phyloP scores from a whole-genome alignment of 2,113 vertebrate genomes.

The Oreocharis arfaki region DNA sequence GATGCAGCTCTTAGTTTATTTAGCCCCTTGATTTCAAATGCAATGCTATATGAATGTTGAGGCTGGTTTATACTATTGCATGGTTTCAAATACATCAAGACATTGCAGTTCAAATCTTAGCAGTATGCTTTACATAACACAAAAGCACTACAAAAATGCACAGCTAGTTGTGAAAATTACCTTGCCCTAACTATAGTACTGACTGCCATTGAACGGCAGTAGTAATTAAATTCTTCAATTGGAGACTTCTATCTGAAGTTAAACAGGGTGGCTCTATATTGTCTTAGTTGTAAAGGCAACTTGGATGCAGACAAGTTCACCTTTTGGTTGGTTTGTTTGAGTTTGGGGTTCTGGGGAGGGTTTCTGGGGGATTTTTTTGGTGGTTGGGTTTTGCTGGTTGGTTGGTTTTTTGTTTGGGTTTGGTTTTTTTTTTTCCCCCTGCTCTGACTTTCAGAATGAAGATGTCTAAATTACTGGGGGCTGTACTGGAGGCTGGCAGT shows the following conservation, averaged over 20 bases:
- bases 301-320: conserved; percentile 15
- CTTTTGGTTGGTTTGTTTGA: background rate
- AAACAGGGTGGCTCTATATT: conserved; percentile 4
- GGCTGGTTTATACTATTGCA: conserved; percentile 83
- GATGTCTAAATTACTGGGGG: conserved; percentile 14
- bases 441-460: conserved; percentile 33
- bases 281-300: conserved; percentile 16
- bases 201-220: conserved; percentile 37
- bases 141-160: conserved; percentile 49
- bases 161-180: conserved; percentile 44
- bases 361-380: background rate
- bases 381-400: background rate
- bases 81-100: conserved; percentile 75
- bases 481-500: conserved; percentile 25
- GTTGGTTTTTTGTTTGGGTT: background rate
- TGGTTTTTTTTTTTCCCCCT: background rate
- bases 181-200: conserved; percentile 19
- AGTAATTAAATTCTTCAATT: background rate
- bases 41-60: conserved; percentile 78
- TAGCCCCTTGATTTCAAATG: conserved; percentile 79
- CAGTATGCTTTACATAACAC: conserved; percentile 57
- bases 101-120: conserved; percentile 65
- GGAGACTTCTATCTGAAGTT: conserved; percentile 13
- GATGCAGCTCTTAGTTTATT: conserved; percentile 80
- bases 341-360: background rate